Base-by-base conservation (phyloP, 2,113 vertebrate genomes). In the Colius striatus region DNA sequence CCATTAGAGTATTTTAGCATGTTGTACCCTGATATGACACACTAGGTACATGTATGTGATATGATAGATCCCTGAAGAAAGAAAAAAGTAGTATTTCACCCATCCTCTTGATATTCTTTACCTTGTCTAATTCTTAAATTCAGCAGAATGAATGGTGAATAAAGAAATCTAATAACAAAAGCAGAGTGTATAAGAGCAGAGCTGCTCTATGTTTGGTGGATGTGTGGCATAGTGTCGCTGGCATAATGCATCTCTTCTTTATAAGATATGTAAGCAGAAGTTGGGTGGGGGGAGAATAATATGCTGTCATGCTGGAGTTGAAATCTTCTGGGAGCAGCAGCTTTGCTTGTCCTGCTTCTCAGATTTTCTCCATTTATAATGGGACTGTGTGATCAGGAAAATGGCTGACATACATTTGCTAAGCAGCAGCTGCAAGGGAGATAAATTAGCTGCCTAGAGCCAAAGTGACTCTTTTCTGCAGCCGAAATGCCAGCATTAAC, bases 371-470 rank as follows among this genome's bases (percentile, higher is more conserved):
- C 30, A 43, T 92, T 81, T 90, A 13, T 55, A 81, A 89, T 38
- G 48, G 21, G 23, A 45, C 47, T 57, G 36, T 5, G 3, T 38
- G 83, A 58, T 70, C 45, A 62, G 61, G 32, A 41, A 94, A 66
- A 87, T 51, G 41, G 34, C 30, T 91, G 70, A 87, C 61, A 30
- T 2, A 2, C 22, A 29, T 88, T 93, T 91, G 55, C 30, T 62
- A 84, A 93, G 54, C 75, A 94, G 74, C 47, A 84, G 47, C 84
- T 89, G 27, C 25, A 78, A 89, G 51, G 50, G 73, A 95, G 91
- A 94, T 41, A 72, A 78, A 70, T 51, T 70, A 27, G 23, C 57
- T 93, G 50, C 53, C 26, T 66, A 72, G n/a, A 87, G 63, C 38
- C 26, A 58, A 80, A 79, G 21, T 9, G 45, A 20, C 38, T 89